phyloP scores from a whole-genome alignment of 2,113 vertebrate genomes.

The Alligator mississippiensis region DNA sequence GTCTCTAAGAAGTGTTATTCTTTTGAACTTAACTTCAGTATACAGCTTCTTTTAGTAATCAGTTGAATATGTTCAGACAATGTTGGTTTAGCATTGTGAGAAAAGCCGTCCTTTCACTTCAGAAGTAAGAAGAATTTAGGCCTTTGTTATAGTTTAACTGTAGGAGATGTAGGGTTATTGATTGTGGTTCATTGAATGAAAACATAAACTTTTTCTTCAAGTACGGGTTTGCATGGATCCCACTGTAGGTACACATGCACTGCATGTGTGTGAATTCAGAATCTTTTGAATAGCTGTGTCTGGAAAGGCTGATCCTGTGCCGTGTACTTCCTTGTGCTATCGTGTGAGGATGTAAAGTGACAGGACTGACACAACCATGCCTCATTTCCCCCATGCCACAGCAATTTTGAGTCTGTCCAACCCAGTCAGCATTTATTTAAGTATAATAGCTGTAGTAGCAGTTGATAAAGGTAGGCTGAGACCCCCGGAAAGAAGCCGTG shows the following conservation, averaged over 20 bases:
- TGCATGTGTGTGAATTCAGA: background rate
- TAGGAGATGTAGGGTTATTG: background rate
- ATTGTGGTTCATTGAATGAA: background rate
- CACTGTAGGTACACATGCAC: background rate
- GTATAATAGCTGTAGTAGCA: no score
- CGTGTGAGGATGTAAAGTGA: rapidly evolving
- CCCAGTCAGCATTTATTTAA: no score
- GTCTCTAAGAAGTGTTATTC: background rate
- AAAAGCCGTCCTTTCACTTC: background rate
- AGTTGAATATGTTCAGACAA: background rate
- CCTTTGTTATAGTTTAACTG: background rate
- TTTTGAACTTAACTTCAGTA: background rate
- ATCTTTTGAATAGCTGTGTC: background rate
- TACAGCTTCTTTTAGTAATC: background rate
- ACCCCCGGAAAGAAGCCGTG: no score
- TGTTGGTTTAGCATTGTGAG: background rate
- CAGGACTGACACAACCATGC: background rate
- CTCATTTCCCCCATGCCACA: background rate
- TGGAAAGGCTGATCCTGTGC: background rate
- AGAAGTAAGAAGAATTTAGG: background rate
- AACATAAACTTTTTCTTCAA: background rate
- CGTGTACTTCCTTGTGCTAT: background rate
- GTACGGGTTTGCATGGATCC: background rate
- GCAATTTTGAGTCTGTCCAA: no score
- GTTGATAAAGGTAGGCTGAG: no score